Evolutionary conservation across 2,888 invertebrate genomes (phyloP).

Genomic region (Ellobium chinense): DNA sequence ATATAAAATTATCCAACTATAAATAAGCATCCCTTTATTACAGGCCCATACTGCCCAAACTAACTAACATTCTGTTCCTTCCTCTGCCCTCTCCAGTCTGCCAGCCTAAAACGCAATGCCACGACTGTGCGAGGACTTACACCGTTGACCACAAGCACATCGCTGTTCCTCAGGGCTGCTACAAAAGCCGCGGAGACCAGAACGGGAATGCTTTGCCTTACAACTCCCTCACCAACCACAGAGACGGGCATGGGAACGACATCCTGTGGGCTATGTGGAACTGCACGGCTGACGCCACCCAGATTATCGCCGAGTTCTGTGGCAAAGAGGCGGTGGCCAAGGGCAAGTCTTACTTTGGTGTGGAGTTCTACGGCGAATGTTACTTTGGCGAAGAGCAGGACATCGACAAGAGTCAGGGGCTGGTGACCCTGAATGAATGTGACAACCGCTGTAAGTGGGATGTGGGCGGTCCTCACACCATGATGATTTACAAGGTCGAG

Average conservation of each 20-base stretch:
- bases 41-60: too few species aligned
- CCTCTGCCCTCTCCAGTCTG: too few species aligned
- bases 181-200: neutral
- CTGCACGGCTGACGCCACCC: neutral
- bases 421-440: neutral
- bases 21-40: too few species aligned
- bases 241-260: neutral
- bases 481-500: neutral
- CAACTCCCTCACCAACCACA: neutral
- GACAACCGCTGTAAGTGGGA: neutral
- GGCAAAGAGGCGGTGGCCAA: neutral
- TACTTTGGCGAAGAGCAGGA: neutral
- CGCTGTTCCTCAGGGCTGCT: neutral
- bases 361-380: neutral
- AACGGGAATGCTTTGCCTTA: neutral
- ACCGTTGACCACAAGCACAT: neutral
- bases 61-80: too few species aligned
- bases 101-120: neutral
- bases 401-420: neutral
- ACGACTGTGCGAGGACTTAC: neutral
- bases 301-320: neutral
- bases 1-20: too few species aligned
- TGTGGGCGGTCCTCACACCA: constrained; percentile 1
- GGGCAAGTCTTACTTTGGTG: neutral
- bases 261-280: neutral